Conservation (phyloP, 1,140 invertebrate genomes). For the Achroia grisella region DNA sequence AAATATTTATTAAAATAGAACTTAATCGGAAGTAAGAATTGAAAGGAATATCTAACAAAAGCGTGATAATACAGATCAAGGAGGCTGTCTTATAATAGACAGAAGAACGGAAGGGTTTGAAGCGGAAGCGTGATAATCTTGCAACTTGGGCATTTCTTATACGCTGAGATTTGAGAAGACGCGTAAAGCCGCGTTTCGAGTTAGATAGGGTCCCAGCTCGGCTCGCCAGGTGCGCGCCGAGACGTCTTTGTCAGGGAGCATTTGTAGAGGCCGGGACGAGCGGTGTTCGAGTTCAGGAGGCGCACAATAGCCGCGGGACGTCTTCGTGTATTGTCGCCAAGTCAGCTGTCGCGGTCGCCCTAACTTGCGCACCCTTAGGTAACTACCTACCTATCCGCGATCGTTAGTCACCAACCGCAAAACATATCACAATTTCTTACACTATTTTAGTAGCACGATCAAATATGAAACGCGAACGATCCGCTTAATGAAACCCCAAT, state of each 20-base stretch:
- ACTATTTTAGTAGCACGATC: not conserved
- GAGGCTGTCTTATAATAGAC: not conserved
- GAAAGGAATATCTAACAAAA: not conserved
- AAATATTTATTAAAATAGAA: no score
- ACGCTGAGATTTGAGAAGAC: slow-evolving; percentile 23
- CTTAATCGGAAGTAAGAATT: no score
- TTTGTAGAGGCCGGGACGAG: slow-evolving; percentile 29
- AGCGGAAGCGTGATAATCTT: slow-evolving; percentile 29
- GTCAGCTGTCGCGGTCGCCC: slow-evolving; percentile 58
- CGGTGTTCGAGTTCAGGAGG: slow-evolving; percentile 31
- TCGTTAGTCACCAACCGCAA: slow-evolving; percentile 33
- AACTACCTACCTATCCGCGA: not conserved
- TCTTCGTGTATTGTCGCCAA: slow-evolving; percentile 61
- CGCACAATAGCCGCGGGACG: slow-evolving; percentile 60
- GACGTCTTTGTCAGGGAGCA: slow-evolving; percentile 45
- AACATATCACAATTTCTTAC: slow-evolving; percentile 29
- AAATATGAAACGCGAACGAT: no score
- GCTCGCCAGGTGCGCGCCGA: slow-evolving; percentile 57
- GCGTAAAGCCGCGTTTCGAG: slow-evolving; percentile 16
- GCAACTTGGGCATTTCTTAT: slow-evolving; percentile 14
- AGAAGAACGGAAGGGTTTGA: slow-evolving; percentile 13
- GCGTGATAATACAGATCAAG: not conserved
- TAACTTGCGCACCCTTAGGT: slow-evolving; percentile 13
- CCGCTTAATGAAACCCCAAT: no score
- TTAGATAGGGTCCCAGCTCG: slow-evolving; percentile 44